Percentiles rank a stretch among this genome's conserved stretches.
Conservation (phyloP, 2,797 vertebrate species). For the Pampus argenteus region DNA sequence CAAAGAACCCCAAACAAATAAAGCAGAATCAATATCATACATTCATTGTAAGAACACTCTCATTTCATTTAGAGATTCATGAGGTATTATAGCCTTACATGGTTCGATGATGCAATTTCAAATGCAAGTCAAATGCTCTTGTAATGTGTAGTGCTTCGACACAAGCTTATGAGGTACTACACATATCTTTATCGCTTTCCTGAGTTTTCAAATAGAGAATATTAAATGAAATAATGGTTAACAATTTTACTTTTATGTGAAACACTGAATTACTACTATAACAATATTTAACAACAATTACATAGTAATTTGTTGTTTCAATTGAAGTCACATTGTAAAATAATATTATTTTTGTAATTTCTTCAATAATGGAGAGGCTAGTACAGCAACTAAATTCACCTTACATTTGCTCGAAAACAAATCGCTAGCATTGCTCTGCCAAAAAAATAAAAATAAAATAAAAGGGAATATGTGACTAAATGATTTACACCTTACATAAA, state of each 20-base stretch:
- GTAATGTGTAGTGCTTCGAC: constrained; percentile 93
- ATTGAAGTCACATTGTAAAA: constrained; percentile 54
- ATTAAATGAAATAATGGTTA: constrained; percentile 86
- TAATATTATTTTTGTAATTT: constrained; percentile 40
- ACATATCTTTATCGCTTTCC: constrained; percentile 98
- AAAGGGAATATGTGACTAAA: constrained; percentile 31
- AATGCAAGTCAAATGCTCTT: constrained; percentile 92
- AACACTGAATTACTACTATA: constrained; percentile 72
- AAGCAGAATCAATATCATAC: constrained; percentile 90
- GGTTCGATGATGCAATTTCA: constrained; percentile 89
- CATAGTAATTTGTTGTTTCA: constrained; percentile 80
- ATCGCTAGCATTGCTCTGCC: constrained; percentile 16
- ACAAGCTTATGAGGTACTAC: constrained; percentile 98
- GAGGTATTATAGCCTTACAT: constrained; percentile 91
- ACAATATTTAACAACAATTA: constrained; percentile 92
- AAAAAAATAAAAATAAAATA: constrained; percentile 80
- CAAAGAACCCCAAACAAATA: constrained; percentile 81
- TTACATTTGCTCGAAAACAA: constrained; percentile 37
- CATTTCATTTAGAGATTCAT: constrained; percentile 89
- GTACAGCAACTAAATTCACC: constrained; percentile 47
- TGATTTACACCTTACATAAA: constrained; percentile 50
- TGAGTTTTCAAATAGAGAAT: constrained; percentile 95
- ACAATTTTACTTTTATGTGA: constrained; percentile 53
- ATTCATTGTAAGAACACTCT: constrained; percentile 94
- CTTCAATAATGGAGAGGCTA: constrained; percentile 36